A percentile compares a stretch with the other conserved stretches of the same genome.
These are phyloP conservation scores for Erpetoichthys calabaricus DNA, from an alignment of 2,797 vertebrate species.

Conservation along the genomic window DNA sequence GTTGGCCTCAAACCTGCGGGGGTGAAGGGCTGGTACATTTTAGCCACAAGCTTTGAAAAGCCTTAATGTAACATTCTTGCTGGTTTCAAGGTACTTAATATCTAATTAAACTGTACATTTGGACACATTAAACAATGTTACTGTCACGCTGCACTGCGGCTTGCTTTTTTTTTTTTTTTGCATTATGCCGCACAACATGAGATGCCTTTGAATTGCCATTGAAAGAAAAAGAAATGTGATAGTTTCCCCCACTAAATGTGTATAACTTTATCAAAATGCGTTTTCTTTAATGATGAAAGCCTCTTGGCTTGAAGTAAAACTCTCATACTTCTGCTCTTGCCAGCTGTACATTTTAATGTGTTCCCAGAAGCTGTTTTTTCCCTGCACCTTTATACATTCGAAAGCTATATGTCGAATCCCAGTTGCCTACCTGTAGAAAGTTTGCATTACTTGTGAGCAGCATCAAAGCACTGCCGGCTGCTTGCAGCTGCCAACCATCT, in stretches of 20 bases:
- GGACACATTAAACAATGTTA: too few relatives aligned
- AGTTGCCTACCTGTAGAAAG: slow-evolving; percentile 65
- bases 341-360: slow-evolving; percentile 59
- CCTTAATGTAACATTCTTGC: too few relatives aligned
- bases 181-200: too few relatives aligned
- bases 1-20: too few relatives aligned
- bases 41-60: too few relatives aligned
- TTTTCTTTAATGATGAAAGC: slow-evolving; percentile 40
- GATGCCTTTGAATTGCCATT: slow-evolving; percentile 13
- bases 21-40: too few relatives aligned
- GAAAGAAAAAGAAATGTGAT: slow-evolving; percentile 23
- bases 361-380: slow-evolving; percentile 41
- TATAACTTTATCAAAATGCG: slow-evolving; percentile 40
- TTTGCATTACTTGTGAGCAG: slow-evolving; percentile 55
- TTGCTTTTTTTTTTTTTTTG: too few relatives aligned
- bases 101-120: too few relatives aligned
- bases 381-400: slow-evolving; percentile 14
- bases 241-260: slow-evolving; percentile 34
- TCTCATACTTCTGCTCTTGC: slow-evolving; percentile 36
- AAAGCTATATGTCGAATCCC: slow-evolving; percentile 43
- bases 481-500: slow-evolving; percentile 78
- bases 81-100: too few relatives aligned
- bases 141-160: too few relatives aligned
- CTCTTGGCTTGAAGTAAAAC: slow-evolving; percentile 34
- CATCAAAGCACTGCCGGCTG: slow-evolving; percentile 69